These are phyloP conservation scores for Lacanobia wlatinum DNA, from an alignment of 2,888 invertebrate species.

Conservation along the genomic window DNA sequence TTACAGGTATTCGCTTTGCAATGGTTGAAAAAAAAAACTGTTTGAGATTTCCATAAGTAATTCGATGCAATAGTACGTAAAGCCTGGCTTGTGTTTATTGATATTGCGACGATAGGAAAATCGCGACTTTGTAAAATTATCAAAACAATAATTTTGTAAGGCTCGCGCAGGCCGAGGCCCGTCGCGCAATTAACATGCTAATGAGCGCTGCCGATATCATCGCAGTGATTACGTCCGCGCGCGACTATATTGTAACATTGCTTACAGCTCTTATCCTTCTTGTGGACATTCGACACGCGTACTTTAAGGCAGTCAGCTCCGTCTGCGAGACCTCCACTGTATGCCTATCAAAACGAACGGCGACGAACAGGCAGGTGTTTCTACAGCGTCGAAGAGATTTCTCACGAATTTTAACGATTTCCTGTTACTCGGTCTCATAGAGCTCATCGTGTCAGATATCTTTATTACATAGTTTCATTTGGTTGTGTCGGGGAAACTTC, in stretches of 20 bases:
- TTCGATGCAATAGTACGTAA: slow-evolving; percentile 7
- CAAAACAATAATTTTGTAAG: slow-evolving; percentile 73
- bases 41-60: slow-evolving; percentile 36
- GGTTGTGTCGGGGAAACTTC: slow-evolving; percentile 79
- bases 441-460: slow-evolving; percentile 83
- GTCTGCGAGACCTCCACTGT: slow-evolving; percentile 15
- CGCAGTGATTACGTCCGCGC: slow-evolving; percentile 87
- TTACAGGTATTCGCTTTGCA: slow-evolving; percentile 17
- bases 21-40: slow-evolving; percentile 22
- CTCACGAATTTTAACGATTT: slow-evolving; percentile 90
- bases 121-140: slow-evolving; percentile 66
- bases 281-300: slow-evolving; percentile 77
- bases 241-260: slow-evolving; percentile 84
- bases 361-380: slow-evolving; percentile 70
- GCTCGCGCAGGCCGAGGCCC: slow-evolving; percentile 73
- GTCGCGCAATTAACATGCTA: slow-evolving; percentile 89
- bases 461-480: slow-evolving; percentile 86
- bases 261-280: slow-evolving; percentile 78
- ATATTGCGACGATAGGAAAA: slow-evolving; percentile 42
- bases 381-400: slow-evolving; percentile 76
- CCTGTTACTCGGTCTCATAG: slow-evolving; percentile 85
- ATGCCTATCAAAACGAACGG: slow-evolving; percentile 60
- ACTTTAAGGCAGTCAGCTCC: slow-evolving; percentile 36
- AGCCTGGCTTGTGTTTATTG: slow-evolving; percentile 36
- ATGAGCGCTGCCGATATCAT: slow-evolving; percentile 88